Base-by-base conservation (phyloP, 2,113 vertebrate species). In the Callionymus lyra region DNA sequence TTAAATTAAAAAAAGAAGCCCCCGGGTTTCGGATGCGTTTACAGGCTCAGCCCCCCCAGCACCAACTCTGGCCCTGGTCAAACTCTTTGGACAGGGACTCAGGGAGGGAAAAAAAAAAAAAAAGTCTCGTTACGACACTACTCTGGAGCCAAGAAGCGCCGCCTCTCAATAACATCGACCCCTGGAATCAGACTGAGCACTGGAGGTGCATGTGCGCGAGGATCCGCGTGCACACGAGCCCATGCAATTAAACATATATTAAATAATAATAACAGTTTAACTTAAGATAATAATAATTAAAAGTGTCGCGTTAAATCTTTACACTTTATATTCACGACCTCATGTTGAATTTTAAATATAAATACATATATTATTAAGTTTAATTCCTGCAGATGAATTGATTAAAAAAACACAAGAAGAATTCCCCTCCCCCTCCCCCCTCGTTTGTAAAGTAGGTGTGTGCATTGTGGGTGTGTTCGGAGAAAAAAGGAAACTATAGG, bases 81-180 rank as follows among this genome's bases (percentile, higher is more conserved):
- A 85, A 85, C 85, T 85, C 80, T 85, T 84, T 81, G 81, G 72
- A 83, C 82, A 73, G 79, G 75, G 81, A 79, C 79, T 76, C 79
- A 76, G 74, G 67, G 70, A 60, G 8, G 55, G 14, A 41, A 31
- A 33, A 42, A 65, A 50, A 17, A 41, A 31, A 33, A 42, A 65
- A 82, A 84, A 84, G 81, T 84, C 81, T 83, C 83, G 82, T 82
- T 82, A 70, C 83, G 82, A 84, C 84, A 82, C 79, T 81, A 65
- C 83, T 82, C 74, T 52, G 74, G 48, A 84, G 75, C 79, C 74
- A 80, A 77, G 74, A 86, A 85, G 85, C 84, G 46, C 85, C 85
- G 84, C 85, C 85, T 86, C 85, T 85, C 82, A 85, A 84, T 82
- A 83, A 80, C 83, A 81, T 69, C 79, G 72, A 27, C 70, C 65